Base-by-base conservation (phyloP, 2,797 vertebrate species). In the Xenops minutus region DNA sequence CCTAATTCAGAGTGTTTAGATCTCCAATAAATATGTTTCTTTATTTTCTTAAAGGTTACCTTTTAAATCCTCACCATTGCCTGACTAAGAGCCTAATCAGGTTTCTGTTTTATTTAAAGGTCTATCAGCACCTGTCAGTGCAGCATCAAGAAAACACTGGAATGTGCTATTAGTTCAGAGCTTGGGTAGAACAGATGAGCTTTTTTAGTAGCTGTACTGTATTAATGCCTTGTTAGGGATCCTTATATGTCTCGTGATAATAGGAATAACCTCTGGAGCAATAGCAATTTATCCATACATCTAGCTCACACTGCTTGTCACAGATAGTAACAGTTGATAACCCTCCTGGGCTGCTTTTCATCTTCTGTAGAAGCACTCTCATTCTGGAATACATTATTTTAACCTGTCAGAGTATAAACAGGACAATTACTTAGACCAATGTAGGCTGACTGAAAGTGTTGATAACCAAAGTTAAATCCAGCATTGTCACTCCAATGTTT, bases 351-450 rank as follows among this genome's bases (percentile, higher is more conserved):
- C 73, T 95, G 72, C 91, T 97, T 96, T 97, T 97, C 96, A 94
- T 97, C 95, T 96, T 95, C 93, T 43, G 49, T 69, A 48, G 77
- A 69, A 93, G 66, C n/a, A 14, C 66, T 89, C 88, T 94, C 81
- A 80, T 94, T 96, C 89, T 58, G 81, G 76, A 98, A 97, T 92
- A 93, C 80, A 93, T 97, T 97, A 96, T 96, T 98, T 98, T 96
- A 97, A 86, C 92, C 91, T 97, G 96, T 97, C 95, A 96, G 88
- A 77, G 27, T 95, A 90, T 96, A 93, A 96, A 92, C 91, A 96
- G 86, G 71, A 97, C 96, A 97, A 98, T 98, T 98, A 97, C 96
- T 97, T 96, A 97, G 92, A 94, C 93, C 96, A 97, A 73, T 85
- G 89, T 86, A 91, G 89, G 84, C 89, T 81, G 58, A 84, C 89